A percentile compares a stretch with the other conserved stretches of the same genome.
These are phyloP conservation scores for Crenuchus spilurus DNA, from an alignment of 2,797 vertebrate genomes.

Conservation along the genomic window DNA sequence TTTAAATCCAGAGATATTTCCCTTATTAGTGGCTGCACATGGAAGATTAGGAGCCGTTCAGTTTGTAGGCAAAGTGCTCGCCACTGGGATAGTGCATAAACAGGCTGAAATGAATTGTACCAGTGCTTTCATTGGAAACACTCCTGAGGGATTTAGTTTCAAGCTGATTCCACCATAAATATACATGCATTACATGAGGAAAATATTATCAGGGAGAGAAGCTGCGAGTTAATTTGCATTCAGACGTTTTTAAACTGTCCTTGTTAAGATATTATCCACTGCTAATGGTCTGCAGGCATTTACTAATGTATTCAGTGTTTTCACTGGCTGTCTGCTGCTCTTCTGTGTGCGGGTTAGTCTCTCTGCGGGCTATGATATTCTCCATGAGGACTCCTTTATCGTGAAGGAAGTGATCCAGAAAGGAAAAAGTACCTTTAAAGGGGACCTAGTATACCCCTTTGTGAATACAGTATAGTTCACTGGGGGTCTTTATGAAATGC, in stretches of 20 bases:
- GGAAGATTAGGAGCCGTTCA: slow-evolving; percentile 78
- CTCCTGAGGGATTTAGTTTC: slow-evolving; percentile 83
- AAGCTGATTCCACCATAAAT: slow-evolving; percentile 86
- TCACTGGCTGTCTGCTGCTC: slow-evolving; percentile 72
- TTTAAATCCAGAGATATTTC: slow-evolving; percentile 74
- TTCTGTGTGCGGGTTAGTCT: slow-evolving; percentile 68
- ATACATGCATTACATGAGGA: slow-evolving; percentile 80
- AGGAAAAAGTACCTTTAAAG: neutral
- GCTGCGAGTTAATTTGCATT: slow-evolving; percentile 85
- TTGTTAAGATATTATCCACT: slow-evolving; percentile 85
- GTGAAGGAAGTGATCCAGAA: slow-evolving; percentile 1
- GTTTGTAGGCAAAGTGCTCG: slow-evolving; percentile 64
- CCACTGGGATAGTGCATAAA: slow-evolving; percentile 82
- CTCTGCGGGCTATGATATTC: slow-evolving; percentile 39
- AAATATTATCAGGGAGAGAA: slow-evolving; percentile 76
- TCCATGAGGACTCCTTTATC: slow-evolving; percentile 41
- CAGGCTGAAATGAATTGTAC: slow-evolving; percentile 83
- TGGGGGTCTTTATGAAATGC: too few species aligned
- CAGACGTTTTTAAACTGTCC: slow-evolving; percentile 82
- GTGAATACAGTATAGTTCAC: too few species aligned
- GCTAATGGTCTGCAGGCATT: slow-evolving; percentile 83
- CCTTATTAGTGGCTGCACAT: slow-evolving; percentile 80
- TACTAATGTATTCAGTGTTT: slow-evolving; percentile 73
- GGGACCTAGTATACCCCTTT: too few species aligned
- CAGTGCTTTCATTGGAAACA: slow-evolving; percentile 80